Conservation (phyloP, 1,140 invertebrate genomes). For the Argopecten irradians region DNA sequence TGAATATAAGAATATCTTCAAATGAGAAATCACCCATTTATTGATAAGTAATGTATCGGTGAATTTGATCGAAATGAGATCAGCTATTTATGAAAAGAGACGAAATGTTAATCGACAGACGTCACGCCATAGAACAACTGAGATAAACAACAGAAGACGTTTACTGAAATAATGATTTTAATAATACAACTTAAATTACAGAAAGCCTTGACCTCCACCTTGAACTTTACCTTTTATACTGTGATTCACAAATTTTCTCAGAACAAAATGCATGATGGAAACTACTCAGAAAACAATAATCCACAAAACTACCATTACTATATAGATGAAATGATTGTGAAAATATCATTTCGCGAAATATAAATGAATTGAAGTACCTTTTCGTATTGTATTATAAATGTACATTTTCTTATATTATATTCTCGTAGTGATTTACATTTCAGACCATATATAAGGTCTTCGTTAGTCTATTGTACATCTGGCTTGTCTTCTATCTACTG, state of each 20-base stretch:
- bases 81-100: too few species aligned
- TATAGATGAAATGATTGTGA: background rate
- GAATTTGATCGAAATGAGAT: too few species aligned
- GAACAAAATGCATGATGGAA: background rate
- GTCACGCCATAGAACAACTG: too few species aligned
- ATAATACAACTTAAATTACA: constrained; percentile 19
- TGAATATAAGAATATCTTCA: too few species aligned
- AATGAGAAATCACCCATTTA: too few species aligned
- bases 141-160: too few species aligned
- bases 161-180: background rate
- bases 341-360: constrained; percentile 12
- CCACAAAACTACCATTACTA: background rate
- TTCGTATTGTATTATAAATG: background rate
- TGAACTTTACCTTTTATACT: constrained; percentile 13
- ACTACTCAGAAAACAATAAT: background rate
- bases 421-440: background rate
- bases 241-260: background rate
- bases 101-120: too few species aligned
- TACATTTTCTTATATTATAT: background rate
- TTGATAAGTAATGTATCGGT: too few species aligned
- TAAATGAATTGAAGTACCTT: background rate
- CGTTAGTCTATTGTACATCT: background rate
- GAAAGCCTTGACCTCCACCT: background rate
- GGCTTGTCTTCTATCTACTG: background rate
- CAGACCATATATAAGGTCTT: background rate